phyloP scores from a whole-genome alignment of 2,113 vertebrate species.

The Protobothrops mucrosquamatus region DNA sequence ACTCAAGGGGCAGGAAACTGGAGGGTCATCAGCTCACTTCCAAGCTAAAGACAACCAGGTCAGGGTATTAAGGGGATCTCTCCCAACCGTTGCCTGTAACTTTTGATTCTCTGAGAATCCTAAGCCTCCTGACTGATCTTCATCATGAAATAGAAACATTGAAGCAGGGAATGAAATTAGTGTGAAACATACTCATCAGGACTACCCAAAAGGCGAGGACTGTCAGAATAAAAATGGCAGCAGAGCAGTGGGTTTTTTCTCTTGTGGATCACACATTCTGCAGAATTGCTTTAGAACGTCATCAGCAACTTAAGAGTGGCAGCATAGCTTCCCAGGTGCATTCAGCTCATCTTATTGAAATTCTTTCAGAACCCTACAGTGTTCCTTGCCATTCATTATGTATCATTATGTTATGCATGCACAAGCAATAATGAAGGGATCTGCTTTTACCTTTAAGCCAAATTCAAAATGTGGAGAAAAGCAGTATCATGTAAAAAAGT shows the following conservation, averaged over 20 bases:
- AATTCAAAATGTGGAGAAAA: conserved; percentile 23
- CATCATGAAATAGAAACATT: not conserved
- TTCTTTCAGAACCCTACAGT: not conserved
- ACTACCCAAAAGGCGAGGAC: not conserved
- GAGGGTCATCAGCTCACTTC: not conserved
- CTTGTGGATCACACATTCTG: not conserved
- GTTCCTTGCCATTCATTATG: conserved; percentile 17
- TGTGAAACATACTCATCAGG: not conserved
- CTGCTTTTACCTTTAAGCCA: conserved; percentile 20
- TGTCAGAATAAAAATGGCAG: not conserved
- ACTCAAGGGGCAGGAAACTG: not conserved
- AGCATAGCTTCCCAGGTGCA: not conserved
- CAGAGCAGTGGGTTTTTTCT: too few species aligned
- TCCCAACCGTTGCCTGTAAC: not conserved
- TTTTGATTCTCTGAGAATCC: not conserved
- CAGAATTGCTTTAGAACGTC: not conserved
- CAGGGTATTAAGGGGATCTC: not conserved
- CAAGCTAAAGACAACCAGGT: not conserved
- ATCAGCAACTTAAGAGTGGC: not conserved
- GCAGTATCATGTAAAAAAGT: not conserved
- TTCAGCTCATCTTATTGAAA: not conserved
- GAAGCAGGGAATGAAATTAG: not conserved
- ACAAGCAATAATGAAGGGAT: not conserved
- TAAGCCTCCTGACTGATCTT: not conserved
- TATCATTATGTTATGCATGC: not conserved